These are phyloP conservation scores for Mus caroli DNA, from an alignment of 2,797 vertebrate species.

Conservation along the genomic window DNA sequence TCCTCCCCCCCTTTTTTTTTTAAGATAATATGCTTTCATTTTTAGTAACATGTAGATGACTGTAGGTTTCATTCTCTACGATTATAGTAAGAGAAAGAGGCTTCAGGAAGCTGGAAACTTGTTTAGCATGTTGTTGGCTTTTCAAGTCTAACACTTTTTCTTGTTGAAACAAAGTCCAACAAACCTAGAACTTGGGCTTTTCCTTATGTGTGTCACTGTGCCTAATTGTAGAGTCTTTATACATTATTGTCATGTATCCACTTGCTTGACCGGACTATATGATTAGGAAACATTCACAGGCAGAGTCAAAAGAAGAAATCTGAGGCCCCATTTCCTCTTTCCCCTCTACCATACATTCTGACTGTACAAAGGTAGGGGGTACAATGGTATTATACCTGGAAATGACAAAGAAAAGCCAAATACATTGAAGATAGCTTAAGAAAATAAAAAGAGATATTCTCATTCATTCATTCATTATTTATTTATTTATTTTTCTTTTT, in stretches of 20 bases:
- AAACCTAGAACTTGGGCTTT: background rate
- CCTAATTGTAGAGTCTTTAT: background rate
- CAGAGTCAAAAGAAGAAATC: background rate
- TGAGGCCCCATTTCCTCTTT: background rate
- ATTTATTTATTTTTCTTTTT: no score
- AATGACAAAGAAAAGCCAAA: background rate
- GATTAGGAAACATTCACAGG: constrained; percentile 28
- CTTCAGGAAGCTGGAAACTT: background rate
- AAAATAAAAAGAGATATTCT: background rate
- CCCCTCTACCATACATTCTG: rapidly evolving
- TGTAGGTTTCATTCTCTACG: background rate
- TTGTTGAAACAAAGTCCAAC: background rate
- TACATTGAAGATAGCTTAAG: constrained; percentile 9
- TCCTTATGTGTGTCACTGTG: background rate
- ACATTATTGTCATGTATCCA: background rate
- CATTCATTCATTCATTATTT: background rate
- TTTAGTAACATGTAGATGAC: background rate
- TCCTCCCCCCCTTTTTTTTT: no score
- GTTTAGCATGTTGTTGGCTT: background rate
- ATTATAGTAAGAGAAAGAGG: background rate
- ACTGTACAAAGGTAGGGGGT: background rate
- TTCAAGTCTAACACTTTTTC: background rate
- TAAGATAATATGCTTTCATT: constrained; percentile 33
- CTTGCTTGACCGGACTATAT: background rate
- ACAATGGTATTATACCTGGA: background rate